phyloP scores from a whole-genome alignment of 2,113 vertebrate genomes.

The Cranoglanis bouderius region DNA sequence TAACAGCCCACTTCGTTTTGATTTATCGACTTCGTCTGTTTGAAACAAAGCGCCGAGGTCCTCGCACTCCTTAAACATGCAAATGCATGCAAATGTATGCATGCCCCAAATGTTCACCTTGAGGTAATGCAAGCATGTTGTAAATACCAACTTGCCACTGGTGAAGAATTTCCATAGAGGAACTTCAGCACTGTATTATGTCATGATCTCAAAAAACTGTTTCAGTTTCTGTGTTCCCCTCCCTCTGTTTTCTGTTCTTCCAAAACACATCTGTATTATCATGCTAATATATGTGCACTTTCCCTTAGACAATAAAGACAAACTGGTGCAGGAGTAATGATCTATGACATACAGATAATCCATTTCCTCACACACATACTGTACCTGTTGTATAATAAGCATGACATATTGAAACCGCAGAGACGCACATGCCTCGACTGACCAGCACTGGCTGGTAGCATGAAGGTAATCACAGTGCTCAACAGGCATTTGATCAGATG shows the following conservation, averaged over 20 bases:
- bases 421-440: neutral
- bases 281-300: slow-evolving; percentile 66
- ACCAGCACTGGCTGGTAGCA: slow-evolving; percentile 23
- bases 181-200: slow-evolving; percentile 2
- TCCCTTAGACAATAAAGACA: slow-evolving; percentile 60
- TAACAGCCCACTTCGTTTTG: slow-evolving; percentile 67
- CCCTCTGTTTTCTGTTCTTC: slow-evolving; percentile 39
- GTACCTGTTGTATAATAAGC: neutral
- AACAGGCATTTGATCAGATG: slow-evolving; percentile 37
- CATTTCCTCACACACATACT: slow-evolving; percentile 37
- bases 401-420: neutral
- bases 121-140: slow-evolving; percentile 71
- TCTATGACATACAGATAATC: slow-evolving; percentile 31
- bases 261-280: slow-evolving; percentile 61
- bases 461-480: slow-evolving; percentile 21
- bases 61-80: slow-evolving; percentile 68
- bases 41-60: slow-evolving; percentile 62
- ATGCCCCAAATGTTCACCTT: slow-evolving; percentile 71
- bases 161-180: slow-evolving; percentile 44
- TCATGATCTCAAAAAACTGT: slow-evolving; percentile 67
- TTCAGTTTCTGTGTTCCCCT: slow-evolving; percentile 1
- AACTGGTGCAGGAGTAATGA: slow-evolving; percentile 54
- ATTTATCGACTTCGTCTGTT: slow-evolving; percentile 75
- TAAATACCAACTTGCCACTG: slow-evolving; percentile 72
- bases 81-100: slow-evolving; percentile 78